A percentile compares a stretch with the other conserved stretches of the same genome.
phyloP scores from a whole-genome alignment of 2,113 vertebrate genomes.

The Cyanistes caeruleus region DNA sequence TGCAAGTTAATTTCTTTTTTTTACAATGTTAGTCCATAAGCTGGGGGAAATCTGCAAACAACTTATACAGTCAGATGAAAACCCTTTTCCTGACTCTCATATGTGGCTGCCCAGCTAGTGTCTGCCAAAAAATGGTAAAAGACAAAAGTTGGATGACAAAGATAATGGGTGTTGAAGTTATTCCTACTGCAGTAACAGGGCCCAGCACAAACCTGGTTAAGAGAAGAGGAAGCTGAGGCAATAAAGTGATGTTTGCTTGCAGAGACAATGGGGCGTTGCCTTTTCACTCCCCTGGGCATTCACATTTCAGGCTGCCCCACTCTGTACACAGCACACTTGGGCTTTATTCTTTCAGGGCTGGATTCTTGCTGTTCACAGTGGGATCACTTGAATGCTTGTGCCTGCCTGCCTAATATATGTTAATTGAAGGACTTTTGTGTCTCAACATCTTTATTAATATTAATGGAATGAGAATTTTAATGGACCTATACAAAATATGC shows the following conservation, averaged over 20 bases:
- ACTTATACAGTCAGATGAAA: neutral
- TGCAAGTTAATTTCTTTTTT: slow-evolving; percentile 40
- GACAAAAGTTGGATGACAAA: neutral
- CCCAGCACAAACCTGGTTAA: neutral
- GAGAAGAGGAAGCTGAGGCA: slow-evolving; percentile 35
- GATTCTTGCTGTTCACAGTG: slow-evolving; percentile 59
- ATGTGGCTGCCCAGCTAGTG: neutral
- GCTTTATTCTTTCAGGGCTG: slow-evolving; percentile 35
- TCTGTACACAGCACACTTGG: slow-evolving; percentile 12
- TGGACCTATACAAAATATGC: slow-evolving; percentile 53
- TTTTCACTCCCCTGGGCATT: slow-evolving; percentile 48
- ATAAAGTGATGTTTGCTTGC: slow-evolving; percentile 48
- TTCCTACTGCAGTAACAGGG: neutral
- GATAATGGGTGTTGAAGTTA: neutral
- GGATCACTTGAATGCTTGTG: slow-evolving; percentile 46
- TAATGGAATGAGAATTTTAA: slow-evolving; percentile 54
- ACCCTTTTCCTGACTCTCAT: neutral
- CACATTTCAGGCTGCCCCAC: neutral
- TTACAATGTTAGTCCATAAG: neutral
- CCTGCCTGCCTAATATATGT: slow-evolving; percentile 61
- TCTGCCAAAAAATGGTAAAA: neutral
- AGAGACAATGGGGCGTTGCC: slow-evolving; percentile 28
- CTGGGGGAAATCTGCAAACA: neutral
- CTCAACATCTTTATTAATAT: slow-evolving; percentile 66
- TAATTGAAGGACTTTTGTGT: slow-evolving; percentile 61